Base-by-base conservation (phyloP, 2,888 invertebrate species). In the Leptinotarsa peninsularis region DNA sequence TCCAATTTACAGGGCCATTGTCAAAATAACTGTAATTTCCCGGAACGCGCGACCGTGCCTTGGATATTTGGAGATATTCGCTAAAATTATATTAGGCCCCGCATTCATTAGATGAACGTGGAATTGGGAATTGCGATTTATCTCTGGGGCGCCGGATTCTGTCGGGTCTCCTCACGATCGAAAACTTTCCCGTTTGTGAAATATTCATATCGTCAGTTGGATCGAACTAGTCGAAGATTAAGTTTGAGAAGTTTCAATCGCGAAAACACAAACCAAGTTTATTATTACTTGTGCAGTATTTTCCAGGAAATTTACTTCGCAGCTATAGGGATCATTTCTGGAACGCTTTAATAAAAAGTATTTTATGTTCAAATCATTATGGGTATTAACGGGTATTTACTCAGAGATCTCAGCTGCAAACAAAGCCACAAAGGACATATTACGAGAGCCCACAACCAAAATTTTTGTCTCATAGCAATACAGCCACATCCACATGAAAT, bases 1-100 rank as follows among this genome's bases (percentile, higher is more conserved):
- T 43, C 75, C 77, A 74, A 78, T 76, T 76, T 74, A 78, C 78
- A 54, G 60, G 75, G 74, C 78, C 76, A 80, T 79, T 80, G 78
- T 78, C 75, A 72, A 77, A 75, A 78, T 79, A 81, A 79, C 74
- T 74, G 76, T 78, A 78, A 76, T 78, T 70, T 70, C 58, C 70
- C 70, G 70, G 49, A 58, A 58, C 56, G 56, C 70, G 63, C 63
- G 63, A 43, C 63, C 63, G 58, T 58, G 70, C 58, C 14, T 70
- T 49, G 70, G 70, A 70, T 70, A 68, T 68, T 68, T 52, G 52
- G 27, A 68, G 68, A 68, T 68, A 67, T 68, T 68, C 68, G 27
- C 27, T 18, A 54, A 49, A 68, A 68, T 68, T 68, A 68, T 67
- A 63, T 63, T 63, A 63, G 63, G 63, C 63, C 63, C 63, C 63